Evolutionary conservation across 2,888 invertebrate genomes (phyloP), one percentile per base, ranked within the genome.

Genomic region (Syrista parreyssii): DNA sequence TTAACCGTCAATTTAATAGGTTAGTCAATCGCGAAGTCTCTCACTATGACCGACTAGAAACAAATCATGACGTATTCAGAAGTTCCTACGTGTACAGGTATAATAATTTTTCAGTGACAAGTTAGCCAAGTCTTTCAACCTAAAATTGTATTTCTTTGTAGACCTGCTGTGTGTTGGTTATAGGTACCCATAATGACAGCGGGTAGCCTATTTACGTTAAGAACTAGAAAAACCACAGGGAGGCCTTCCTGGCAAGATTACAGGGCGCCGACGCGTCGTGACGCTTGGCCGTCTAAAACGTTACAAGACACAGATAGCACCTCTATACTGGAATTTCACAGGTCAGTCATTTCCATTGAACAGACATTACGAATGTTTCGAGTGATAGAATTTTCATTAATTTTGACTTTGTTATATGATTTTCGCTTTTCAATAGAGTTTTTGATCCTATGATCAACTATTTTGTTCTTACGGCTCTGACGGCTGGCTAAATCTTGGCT

Each of bases 181-280:
- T 9, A 73, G 68, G 76, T 76, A 75, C 73, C 55, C 11, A 75
- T 68, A 76, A 76, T 73, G 74, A 79, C 72, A 78, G 33, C 35
- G 32, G 31, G 35, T 55, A 68, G 36, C 30, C 40, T 74, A 72
- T 77, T 76, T 79, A 78, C 73, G n/a, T 36, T 82, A 79, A 79
- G 82, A 87, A 86, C 84, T 86, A 81, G 84, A 83, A 85, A 84
- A 86, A 86, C 84, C 84, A 79, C 82, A 82, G 78, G 76, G 81
- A 79, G 82, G 79, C 77, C 78, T 68, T 74, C 68, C 76, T 76
- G 78, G 79, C 79, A 75, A 82, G 84, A 87, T 87, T 85, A 87
- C 82, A 87, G 85, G 86, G 82, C 80, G 80, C 81, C 78, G 75
- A 35, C 74, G 72, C 74, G 78, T 73, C 80, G 82, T 73, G 77